These are phyloP conservation scores for Physocephala rufipes DNA, from an alignment of 2,888 invertebrate genomes.

Conservation along the genomic window DNA sequence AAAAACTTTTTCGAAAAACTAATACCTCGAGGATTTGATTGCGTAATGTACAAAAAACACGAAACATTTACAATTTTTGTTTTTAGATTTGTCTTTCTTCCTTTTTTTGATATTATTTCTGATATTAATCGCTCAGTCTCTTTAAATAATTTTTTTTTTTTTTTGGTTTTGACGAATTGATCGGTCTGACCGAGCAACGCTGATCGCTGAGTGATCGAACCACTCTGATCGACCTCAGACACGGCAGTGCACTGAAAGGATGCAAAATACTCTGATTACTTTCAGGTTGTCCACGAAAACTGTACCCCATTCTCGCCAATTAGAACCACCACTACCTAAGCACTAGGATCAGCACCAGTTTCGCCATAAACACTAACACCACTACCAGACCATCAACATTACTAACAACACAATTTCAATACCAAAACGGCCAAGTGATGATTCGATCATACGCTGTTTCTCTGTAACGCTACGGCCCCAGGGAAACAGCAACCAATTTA, in stretches of 20 bases:
- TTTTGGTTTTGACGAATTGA: too few relatives aligned
- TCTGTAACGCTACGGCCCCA: constrained; percentile 27
- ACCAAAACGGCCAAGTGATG: neutral
- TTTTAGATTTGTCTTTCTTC: constrained; percentile 21
- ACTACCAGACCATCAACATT: neutral
- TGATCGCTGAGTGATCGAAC: constrained; percentile 51
- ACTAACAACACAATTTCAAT: neutral
- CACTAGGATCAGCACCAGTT: neutral
- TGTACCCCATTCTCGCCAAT: constrained; percentile 43
- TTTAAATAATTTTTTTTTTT: too few relatives aligned
- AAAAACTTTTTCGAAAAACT: neutral
- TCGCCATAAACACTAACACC: constrained; percentile 7
- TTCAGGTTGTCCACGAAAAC: constrained; percentile 50
- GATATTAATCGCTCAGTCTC: neutral
- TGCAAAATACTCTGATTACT: constrained; percentile 65
- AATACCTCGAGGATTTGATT: neutral
- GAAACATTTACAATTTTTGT: neutral
- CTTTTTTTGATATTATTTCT: neutral
- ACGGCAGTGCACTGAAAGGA: constrained; percentile 66
- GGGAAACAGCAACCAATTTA: constrained; percentile 22
- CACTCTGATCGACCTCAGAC: constrained; percentile 65
- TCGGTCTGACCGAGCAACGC: neutral
- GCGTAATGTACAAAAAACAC: neutral
- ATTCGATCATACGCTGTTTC: too few relatives aligned
- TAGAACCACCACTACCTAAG: constrained; percentile 15